Conservation (phyloP, 2,113 vertebrate genomes). For the Pelvicachromis taeniatus region DNA sequence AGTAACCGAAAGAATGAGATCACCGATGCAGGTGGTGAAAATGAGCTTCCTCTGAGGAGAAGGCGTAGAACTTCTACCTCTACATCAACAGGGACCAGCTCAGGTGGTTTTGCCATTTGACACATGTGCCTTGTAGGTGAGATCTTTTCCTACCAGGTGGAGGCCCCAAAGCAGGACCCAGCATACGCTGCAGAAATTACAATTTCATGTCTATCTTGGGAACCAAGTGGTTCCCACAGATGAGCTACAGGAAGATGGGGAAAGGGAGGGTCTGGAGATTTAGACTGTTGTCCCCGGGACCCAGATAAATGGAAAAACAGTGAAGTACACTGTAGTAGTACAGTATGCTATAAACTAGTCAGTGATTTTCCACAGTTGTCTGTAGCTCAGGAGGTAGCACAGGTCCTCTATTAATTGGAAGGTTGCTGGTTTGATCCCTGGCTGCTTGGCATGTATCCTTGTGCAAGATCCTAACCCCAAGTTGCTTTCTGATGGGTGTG, state of each 20-base stretch:
- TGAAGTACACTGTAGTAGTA: neutral
- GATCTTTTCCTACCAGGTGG: neutral
- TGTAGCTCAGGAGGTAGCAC: neutral
- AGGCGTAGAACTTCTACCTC: neutral
- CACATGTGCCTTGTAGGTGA: neutral
- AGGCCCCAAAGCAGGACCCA: neutral
- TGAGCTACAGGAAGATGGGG: neutral
- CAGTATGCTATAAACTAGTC: neutral
- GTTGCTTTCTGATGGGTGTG: neutral
- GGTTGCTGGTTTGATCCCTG: neutral
- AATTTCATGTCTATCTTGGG: neutral
- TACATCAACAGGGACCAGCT: accelerated
- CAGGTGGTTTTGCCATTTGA: neutral
- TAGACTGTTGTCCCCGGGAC: neutral
- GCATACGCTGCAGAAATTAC: neutral
- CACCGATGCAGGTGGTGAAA: neutral
- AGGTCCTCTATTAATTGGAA: neutral
- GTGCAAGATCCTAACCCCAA: neutral
- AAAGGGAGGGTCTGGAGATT: neutral
- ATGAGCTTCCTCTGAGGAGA: neutral
- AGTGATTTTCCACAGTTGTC: neutral
- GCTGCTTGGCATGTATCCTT: neutral
- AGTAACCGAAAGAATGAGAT: neutral
- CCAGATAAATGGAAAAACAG: neutral
- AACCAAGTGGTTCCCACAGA: neutral